Conservation (phyloP, 2,797 vertebrate species). For the Centroberyx gerrardi region DNA sequence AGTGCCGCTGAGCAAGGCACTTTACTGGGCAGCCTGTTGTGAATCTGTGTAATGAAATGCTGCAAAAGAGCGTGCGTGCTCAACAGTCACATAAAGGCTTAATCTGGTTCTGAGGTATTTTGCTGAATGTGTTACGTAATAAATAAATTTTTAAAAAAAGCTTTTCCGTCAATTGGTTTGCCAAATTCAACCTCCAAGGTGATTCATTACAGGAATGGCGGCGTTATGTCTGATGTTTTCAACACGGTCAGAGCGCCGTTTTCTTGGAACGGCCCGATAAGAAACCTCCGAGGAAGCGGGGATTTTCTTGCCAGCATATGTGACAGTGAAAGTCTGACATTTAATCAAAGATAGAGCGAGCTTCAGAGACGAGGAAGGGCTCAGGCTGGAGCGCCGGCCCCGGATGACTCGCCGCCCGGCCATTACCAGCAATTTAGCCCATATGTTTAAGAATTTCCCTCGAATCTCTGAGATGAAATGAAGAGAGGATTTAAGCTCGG, state of each 20-base stretch:
- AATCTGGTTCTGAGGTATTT: not conserved
- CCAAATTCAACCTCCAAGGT: not conserved
- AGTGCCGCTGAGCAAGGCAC: too few species aligned
- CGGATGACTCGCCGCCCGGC: slow-evolving; percentile 62
- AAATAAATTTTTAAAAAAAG: not conserved
- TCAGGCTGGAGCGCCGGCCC: slow-evolving; percentile 52
- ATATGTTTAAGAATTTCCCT: slow-evolving; percentile 80
- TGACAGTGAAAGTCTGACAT: slow-evolving; percentile 69
- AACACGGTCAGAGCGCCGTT: not conserved
- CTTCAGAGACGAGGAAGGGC: slow-evolving; percentile 39
- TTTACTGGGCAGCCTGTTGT: too few species aligned
- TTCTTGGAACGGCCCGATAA: slow-evolving; percentile 46
- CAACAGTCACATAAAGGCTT: too few species aligned
- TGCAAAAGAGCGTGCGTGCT: too few species aligned
- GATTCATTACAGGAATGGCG: slow-evolving; percentile 9
- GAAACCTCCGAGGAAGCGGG: slow-evolving; percentile 26
- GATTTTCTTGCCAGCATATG: slow-evolving; percentile 62
- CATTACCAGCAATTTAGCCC: slow-evolving; percentile 72
- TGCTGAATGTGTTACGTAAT: not conserved
- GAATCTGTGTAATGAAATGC: too few species aligned
- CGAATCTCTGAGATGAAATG: slow-evolving; percentile 78
- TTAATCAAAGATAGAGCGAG: slow-evolving; percentile 67
- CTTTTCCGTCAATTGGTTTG: not conserved
- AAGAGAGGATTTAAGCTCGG: slow-evolving; percentile 83
- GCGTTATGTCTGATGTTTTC: slow-evolving; percentile 26